Percentiles rank a stretch among this genome's conserved stretches.
These are phyloP conservation scores for Tridacna gigas DNA, from an alignment of 2,888 invertebrate species.

Conservation along the genomic window DNA sequence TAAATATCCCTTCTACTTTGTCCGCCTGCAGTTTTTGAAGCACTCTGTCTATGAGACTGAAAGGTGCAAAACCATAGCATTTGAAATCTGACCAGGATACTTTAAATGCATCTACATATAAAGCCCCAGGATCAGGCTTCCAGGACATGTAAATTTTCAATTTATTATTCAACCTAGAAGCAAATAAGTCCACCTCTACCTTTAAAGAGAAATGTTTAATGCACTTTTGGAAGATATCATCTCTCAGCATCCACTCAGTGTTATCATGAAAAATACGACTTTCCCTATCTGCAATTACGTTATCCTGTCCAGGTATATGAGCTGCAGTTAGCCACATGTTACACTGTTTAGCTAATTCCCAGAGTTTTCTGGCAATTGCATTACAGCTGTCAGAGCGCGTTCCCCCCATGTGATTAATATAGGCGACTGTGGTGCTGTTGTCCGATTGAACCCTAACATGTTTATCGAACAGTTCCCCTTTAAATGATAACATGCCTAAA, in stretches of 20 bases:
- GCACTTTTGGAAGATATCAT: constrained; percentile 1
- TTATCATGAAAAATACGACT: constrained; percentile 16
- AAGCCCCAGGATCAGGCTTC: constrained; percentile 40
- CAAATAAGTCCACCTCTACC: not conserved
- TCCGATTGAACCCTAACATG: not conserved
- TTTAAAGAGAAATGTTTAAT: not conserved
- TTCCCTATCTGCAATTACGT: constrained; percentile 7
- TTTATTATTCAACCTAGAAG: constrained; percentile 17
- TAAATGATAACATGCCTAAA: not conserved
- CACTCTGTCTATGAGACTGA: constrained; percentile 41
- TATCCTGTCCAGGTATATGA: constrained; percentile 21
- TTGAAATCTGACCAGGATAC: constrained; percentile 25
- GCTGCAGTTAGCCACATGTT: constrained; percentile 22
- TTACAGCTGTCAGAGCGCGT: not conserved
- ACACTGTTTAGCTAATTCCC: constrained; percentile 16
- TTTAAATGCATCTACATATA: constrained; percentile 37
- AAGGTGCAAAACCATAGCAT: constrained; percentile 42
- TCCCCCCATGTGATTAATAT: not conserved
- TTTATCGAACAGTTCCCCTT: not conserved
- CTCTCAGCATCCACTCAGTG: constrained; percentile 30
- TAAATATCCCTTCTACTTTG: constrained; percentile 33
- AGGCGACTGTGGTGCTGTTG: not conserved
- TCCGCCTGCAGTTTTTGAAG: constrained; percentile 31
- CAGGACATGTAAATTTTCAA: constrained; percentile 33
- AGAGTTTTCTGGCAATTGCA: constrained; percentile 13